A percentile compares a stretch with the other conserved stretches of the same genome.
Evolutionary conservation across 2,888 invertebrate species (phyloP).

Genomic region (Melanostoma scalare): DNA sequence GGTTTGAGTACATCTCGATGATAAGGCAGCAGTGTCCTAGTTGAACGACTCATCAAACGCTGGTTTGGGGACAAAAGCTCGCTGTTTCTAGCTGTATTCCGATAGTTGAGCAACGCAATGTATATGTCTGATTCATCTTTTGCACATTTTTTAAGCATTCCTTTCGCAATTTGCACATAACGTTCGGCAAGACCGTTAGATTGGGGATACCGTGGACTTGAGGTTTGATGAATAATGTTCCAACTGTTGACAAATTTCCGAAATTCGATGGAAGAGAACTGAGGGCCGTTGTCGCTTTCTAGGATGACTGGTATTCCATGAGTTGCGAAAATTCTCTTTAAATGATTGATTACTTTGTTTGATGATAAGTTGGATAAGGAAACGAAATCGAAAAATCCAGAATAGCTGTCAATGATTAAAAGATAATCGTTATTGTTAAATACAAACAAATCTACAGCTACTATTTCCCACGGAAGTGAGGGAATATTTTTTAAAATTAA

Average conservation of each 20-base stretch:
- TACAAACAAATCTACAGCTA: constrained; percentile 16
- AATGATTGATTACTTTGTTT: constrained; percentile 47
- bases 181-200: constrained; percentile 65
- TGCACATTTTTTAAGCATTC: constrained; percentile 53
- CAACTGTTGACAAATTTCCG: background rate
- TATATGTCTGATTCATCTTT: constrained; percentile 48
- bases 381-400: constrained; percentile 46
- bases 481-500: constrained; percentile 25
- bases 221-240: constrained; percentile 5
- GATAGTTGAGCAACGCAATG: constrained; percentile 51
- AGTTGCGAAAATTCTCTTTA: constrained; percentile 54
- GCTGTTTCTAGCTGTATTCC: constrained; percentile 42
- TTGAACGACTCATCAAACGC: background rate
- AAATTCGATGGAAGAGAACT: constrained; percentile 55
- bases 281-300: constrained; percentile 57
- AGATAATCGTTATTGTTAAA: constrained; percentile 22
- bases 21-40: background rate
- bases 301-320: constrained; percentile 58
- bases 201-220: constrained; percentile 21
- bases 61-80: background rate
- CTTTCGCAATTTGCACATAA: constrained; percentile 62
- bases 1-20: too few relatives aligned
- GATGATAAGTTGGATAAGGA: constrained; percentile 36
- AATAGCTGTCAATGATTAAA: constrained; percentile 43
- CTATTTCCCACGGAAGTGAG: constrained; percentile 15